Conservation (phyloP, 2,797 vertebrate genomes). For the Lateolabrax maculatus region DNA sequence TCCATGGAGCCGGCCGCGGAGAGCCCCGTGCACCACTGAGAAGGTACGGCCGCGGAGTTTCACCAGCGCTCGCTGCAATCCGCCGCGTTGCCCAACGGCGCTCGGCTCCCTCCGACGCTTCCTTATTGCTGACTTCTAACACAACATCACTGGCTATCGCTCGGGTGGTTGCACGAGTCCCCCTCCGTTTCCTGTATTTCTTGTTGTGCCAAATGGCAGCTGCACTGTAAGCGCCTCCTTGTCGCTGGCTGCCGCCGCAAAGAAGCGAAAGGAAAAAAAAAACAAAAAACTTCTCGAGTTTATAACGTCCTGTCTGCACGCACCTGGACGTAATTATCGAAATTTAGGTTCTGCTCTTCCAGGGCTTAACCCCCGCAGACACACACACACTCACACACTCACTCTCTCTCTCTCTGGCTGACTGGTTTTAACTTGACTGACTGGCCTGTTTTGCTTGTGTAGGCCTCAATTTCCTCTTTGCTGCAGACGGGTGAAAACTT, state of each 20-base stretch:
- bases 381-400: no score
- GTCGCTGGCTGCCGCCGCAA: slow-evolving; percentile 39
- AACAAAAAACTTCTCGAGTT: slow-evolving; percentile 28
- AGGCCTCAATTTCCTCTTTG: slow-evolving; percentile 75
- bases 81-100: slow-evolving; percentile 20
- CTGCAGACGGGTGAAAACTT: slow-evolving; percentile 48
- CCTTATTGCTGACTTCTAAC: slow-evolving; percentile 63
- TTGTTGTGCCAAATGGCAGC: slow-evolving; percentile 84
- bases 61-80: slow-evolving; percentile 32
- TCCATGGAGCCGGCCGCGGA: slow-evolving; percentile 72
- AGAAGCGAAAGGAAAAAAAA: no score
- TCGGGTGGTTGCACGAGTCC: slow-evolving; percentile 76
- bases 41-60: slow-evolving; percentile 59
- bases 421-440: slow-evolving; percentile 34
- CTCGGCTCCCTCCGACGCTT: slow-evolving; percentile 49
- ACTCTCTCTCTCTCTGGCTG: neutral
- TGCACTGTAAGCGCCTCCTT: slow-evolving; percentile 65
- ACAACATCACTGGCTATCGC: slow-evolving; percentile 68
- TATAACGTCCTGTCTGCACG: slow-evolving; percentile 24
- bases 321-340: slow-evolving; percentile 27
- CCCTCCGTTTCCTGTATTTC: slow-evolving; percentile 88
- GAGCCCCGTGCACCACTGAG: slow-evolving; percentile 63
- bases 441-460: slow-evolving; percentile 50
- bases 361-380: neutral
- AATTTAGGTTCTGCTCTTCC: neutral